Evolutionary conservation across 2,888 invertebrate species (phyloP), one percentile per base, ranked within the genome.

Genomic region (Cheilosia soror): DNA sequence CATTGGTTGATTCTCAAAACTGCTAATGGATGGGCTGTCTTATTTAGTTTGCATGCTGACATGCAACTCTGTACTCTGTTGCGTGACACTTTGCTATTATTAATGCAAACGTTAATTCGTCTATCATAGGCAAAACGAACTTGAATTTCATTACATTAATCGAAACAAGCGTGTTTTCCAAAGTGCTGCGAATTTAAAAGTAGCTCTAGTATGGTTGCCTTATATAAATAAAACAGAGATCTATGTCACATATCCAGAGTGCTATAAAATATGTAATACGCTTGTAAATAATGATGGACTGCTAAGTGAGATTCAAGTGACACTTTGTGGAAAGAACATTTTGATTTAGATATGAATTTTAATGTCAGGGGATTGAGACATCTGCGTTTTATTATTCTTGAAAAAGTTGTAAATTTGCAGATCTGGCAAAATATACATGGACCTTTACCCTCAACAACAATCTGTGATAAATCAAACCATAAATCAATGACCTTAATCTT

Each of bases 401-500:
- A 13, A 27, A 9, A 57, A 57, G 4, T 40, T 27, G 40, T 60
- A 11, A 40, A 5, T 20, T 15, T 40, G 58, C 57, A 3, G 25
- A 11, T 2, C 20, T 25, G 40, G 42, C 60, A 42, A 29, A 6
- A 42, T n/a, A 37, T 4, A 37, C 37, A 37, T 11, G 37, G 11
- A 37, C 42, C 15, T 4, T 4, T 3, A 37, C 42, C 15, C 15
- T 62, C 5, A 62, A 44, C 62, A 62, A 27, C 15, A 42, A 44
- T 44, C 13, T 29, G 29, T 15, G 44, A 44, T 62, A 44, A 44
- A 44, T 62, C 62, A 44, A 31, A 15, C 5, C 29, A 62, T 62
- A 62, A 62, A 62, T 62, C 62, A 62, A 62, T 62, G 44, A 44
- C 62, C 42, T 62, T 31, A 62, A 44, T 42, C 62, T 44, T n/a